phyloP scores from a whole-genome alignment of 2,888 invertebrate genomes.

The Polietes domitor region DNA sequence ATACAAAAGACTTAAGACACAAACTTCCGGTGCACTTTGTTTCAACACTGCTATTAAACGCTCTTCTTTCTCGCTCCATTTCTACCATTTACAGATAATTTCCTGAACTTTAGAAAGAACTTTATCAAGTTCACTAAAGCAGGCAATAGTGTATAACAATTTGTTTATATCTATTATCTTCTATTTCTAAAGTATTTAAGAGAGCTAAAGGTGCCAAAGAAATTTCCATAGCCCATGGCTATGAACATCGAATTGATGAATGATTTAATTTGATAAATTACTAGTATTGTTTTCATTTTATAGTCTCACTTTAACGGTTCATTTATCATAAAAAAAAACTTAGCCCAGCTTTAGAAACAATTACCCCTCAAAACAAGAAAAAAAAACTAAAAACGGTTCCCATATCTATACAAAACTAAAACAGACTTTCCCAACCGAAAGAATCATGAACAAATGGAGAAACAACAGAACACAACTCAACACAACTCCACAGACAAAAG shows the following conservation, averaged over 20 bases:
- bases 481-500: conserved; percentile 32
- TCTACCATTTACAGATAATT: too few relatives aligned
- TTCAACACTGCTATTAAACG: background rate
- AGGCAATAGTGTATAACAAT: too few relatives aligned
- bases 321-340: conserved; percentile 28
- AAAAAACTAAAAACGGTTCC: background rate
- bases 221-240: too few relatives aligned
- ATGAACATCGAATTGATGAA: too few relatives aligned
- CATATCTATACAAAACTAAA: too few relatives aligned
- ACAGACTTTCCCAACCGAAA: background rate
- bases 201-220: too few relatives aligned
- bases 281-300: conserved; percentile 19
- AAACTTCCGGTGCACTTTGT: background rate
- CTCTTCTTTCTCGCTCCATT: too few relatives aligned
- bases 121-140: too few relatives aligned
- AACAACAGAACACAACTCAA: background rate
- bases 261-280: conserved; percentile 42
- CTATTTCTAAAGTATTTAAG: too few relatives aligned
- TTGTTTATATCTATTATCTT: too few relatives aligned
- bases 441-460: too few relatives aligned
- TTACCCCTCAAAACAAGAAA: background rate
- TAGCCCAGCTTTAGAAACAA: conserved; percentile 17
- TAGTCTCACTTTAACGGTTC: conserved; percentile 40
- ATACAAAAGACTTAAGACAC: conserved; percentile 40
- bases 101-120: too few relatives aligned